phyloP scores from a whole-genome alignment of 2,888 invertebrate genomes.

The Scelioninae gen. 2 region DNA sequence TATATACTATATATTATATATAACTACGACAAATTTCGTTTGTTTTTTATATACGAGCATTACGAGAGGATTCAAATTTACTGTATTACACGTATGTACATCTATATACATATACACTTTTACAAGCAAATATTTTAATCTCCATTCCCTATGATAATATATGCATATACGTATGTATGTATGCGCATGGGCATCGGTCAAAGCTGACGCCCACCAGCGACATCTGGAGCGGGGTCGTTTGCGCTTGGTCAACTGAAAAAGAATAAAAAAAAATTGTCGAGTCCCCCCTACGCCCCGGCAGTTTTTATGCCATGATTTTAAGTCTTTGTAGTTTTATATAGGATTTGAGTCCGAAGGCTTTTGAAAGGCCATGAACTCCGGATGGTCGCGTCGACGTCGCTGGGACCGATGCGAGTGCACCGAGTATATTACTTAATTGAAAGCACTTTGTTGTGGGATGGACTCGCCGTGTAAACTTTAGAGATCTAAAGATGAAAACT shows the following conservation, averaged over 20 bases:
- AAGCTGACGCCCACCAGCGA: background rate
- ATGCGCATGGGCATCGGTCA: background rate
- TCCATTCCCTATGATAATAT: slow-evolving; percentile 66
- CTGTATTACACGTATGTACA: slow-evolving; percentile 73
- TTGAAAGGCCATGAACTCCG: no score
- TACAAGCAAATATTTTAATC: slow-evolving; percentile 73
- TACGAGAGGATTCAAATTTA: slow-evolving; percentile 68
- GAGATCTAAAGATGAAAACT: slow-evolving; percentile 11
- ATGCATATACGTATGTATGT: slow-evolving; percentile 22
- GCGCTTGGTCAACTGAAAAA: no score
- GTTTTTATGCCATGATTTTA: no score
- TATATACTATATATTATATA: slow-evolving; percentile 55
- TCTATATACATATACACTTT: slow-evolving; percentile 68
- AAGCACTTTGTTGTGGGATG: slow-evolving; percentile 72
- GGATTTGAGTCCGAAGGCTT: no score
- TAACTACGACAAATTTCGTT: slow-evolving; percentile 72
- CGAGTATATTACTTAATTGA: slow-evolving; percentile 62
- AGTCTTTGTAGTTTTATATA: no score
- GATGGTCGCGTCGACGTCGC: no score
- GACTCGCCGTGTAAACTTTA: slow-evolving; percentile 50
- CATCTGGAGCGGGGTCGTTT: slow-evolving; percentile 11
- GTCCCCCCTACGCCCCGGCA: no score
- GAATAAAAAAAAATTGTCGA: no score
- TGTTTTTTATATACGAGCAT: slow-evolving; percentile 69
- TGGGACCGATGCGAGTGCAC: slow-evolving; percentile 5